These are phyloP conservation scores for Oncorhynchus nerka DNA, from an alignment of 2,113 vertebrate genomes.

Conservation along the genomic window DNA sequence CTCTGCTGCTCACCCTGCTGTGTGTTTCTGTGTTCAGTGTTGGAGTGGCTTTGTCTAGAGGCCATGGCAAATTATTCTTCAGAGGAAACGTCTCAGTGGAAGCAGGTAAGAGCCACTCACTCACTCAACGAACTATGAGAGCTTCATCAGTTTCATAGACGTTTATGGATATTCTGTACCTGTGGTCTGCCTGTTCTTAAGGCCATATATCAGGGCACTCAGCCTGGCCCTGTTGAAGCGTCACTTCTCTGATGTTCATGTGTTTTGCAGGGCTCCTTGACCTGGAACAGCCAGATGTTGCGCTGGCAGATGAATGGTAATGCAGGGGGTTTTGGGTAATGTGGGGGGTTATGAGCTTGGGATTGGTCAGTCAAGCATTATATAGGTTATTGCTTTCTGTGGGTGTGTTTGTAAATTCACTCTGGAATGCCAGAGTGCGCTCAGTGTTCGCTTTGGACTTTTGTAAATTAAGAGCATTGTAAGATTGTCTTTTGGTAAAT, in stretches of 20 bases:
- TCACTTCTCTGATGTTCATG: slow-evolving; percentile 69
- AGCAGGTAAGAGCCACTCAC: slow-evolving; percentile 77
- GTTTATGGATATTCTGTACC: not conserved
- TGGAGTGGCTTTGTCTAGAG: slow-evolving; percentile 93
- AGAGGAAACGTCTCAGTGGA: slow-evolving; percentile 94
- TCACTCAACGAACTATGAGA: not conserved
- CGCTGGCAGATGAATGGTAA: slow-evolving; percentile 98
- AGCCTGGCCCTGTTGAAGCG: slow-evolving; percentile 54
- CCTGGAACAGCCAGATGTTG: slow-evolving; percentile 95
- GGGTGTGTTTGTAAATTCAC: too few species aligned
- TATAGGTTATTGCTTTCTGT: slow-evolving; percentile 23
- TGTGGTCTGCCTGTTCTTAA: slow-evolving; percentile 6
- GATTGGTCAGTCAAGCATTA: not conserved
- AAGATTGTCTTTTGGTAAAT: too few species aligned
- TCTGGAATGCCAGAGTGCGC: too few species aligned
- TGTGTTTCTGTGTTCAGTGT: slow-evolving; percentile 79
- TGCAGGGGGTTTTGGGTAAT: slow-evolving; percentile 74
- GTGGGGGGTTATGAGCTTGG: slow-evolving; percentile 38
- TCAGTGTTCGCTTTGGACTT: too few species aligned
- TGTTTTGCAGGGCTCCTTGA: slow-evolving; percentile 87
- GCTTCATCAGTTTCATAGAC: not conserved
- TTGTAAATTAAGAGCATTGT: too few species aligned
- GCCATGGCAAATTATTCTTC: slow-evolving; percentile 97
- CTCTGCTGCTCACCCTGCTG: slow-evolving; percentile 5
- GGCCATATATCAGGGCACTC: slow-evolving; percentile 24